These are phyloP conservation scores for Chloroceryle inda DNA, from an alignment of 2,797 vertebrate genomes.

Conservation along the genomic window DNA sequence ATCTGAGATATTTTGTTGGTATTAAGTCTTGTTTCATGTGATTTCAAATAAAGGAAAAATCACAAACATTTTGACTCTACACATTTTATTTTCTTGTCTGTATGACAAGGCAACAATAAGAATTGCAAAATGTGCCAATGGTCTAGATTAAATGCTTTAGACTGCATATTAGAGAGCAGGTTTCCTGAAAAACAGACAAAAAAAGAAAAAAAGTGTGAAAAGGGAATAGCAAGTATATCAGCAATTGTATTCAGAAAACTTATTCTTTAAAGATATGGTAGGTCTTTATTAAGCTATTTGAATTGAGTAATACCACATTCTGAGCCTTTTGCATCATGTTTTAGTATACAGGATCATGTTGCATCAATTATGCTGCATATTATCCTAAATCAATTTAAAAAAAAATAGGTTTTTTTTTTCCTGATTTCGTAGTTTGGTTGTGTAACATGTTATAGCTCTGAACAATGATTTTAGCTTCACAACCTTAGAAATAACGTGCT, in stretches of 20 bases:
- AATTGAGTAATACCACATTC: neutral
- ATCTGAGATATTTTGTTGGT: neutral
- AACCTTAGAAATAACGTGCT: fast-evolving
- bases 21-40: neutral
- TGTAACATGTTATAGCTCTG: neutral
- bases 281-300: neutral
- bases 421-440: neutral
- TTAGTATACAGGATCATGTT: neutral
- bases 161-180: neutral
- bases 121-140: neutral
- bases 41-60: neutral
- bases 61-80: neutral
- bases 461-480: neutral
- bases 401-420: neutral
- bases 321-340: neutral
- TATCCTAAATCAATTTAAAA: neutral
- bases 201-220: neutral
- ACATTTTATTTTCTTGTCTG: neutral
- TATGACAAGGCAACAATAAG: neutral
- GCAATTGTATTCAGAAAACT: neutral
- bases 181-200: neutral
- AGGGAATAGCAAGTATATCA: neutral
- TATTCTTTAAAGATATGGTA: neutral
- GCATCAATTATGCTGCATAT: neutral
- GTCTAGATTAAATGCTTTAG: neutral